phyloP scores from a whole-genome alignment of 2,113 vertebrate genomes.

The Canis aureus region DNA sequence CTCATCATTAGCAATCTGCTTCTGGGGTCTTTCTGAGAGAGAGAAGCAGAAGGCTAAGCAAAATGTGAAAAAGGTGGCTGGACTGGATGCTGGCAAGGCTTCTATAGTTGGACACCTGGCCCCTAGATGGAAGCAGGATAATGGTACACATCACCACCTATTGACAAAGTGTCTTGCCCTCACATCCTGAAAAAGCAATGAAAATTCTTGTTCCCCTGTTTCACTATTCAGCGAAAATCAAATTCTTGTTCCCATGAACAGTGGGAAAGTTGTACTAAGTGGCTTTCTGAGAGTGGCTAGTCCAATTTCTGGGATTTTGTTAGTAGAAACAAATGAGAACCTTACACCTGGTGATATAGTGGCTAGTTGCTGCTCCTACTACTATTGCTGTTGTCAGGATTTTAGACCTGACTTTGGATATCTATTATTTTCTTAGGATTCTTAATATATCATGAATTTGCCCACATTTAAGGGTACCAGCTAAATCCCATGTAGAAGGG shows the following conservation, averaged over 20 bases:
- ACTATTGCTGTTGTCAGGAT: neutral
- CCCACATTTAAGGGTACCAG: neutral
- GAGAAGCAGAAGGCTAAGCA: neutral
- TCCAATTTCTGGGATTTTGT: neutral
- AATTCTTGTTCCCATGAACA: neutral
- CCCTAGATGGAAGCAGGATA: no score
- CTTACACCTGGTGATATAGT: neutral
- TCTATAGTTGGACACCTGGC: neutral
- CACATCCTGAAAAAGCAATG: neutral
- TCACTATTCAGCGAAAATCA: no score
- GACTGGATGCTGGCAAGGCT: accelerated
- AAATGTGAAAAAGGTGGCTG: neutral
- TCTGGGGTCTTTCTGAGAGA: neutral
- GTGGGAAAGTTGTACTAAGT: neutral
- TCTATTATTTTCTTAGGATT: neutral
- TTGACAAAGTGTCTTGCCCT: neutral
- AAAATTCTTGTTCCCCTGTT: neutral
- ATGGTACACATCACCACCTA: accelerated
- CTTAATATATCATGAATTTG: conserved; percentile 11
- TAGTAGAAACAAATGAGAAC: neutral
- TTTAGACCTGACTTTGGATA: neutral
- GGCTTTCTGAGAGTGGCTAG: neutral
- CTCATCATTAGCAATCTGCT: neutral
- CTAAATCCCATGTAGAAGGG: neutral
- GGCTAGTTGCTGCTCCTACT: neutral